Evolutionary conservation across 2,113 vertebrate species (phyloP).

Genomic region (Malurus cyaneus): DNA sequence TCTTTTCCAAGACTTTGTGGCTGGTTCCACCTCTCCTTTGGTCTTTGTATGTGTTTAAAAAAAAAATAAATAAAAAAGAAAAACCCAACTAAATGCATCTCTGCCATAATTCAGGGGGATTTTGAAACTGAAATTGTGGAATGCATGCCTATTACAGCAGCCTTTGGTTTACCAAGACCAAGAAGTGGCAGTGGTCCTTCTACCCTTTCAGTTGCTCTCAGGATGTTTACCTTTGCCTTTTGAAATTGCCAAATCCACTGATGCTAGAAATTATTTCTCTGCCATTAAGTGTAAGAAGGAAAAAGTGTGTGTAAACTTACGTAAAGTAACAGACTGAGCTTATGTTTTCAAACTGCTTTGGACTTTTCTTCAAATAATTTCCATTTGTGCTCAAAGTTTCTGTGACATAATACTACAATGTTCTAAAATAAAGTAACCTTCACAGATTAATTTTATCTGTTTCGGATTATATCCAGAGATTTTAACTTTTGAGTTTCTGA

Average conservation of each 20-base stretch:
- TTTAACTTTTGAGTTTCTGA: constrained; percentile 16
- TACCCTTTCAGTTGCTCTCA: background rate
- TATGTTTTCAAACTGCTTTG: constrained; percentile 8
- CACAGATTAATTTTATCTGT: constrained; percentile 25
- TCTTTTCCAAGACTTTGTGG: background rate
- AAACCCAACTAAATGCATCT: background rate
- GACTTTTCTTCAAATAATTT: constrained; percentile 49
- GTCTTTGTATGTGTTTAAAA: background rate
- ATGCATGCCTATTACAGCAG: background rate
- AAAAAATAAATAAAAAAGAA: background rate
- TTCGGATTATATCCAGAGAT: constrained; percentile 40
- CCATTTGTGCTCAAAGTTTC: constrained; percentile 59
- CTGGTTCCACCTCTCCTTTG: background rate
- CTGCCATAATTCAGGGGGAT: background rate
- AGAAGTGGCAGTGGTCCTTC: background rate
- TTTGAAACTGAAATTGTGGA: background rate
- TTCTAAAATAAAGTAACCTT: constrained; percentile 61
- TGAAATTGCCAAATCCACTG: background rate
- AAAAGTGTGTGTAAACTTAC: background rate
- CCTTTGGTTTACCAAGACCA: background rate
- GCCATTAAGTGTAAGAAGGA: constrained; percentile 28
- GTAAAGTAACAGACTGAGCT: background rate
- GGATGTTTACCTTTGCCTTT: background rate
- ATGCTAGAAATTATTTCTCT: constrained; percentile 34
- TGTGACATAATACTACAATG: constrained; percentile 53